These are phyloP conservation scores for Serrognathus titanus DNA, from an alignment of 2,888 invertebrate genomes.

Conservation along the genomic window DNA sequence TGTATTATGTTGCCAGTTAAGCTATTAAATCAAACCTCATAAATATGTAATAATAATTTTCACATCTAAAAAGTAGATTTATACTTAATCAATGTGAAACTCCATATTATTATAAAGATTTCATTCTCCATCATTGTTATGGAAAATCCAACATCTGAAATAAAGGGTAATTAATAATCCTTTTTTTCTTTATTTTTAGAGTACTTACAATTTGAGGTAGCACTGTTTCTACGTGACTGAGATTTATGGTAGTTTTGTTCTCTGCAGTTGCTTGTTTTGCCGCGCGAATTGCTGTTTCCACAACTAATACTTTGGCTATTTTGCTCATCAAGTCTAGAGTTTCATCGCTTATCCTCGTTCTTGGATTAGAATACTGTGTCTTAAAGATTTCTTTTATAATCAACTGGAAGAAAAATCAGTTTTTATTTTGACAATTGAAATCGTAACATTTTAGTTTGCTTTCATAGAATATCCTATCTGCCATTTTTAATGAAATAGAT, in stretches of 20 bases:
- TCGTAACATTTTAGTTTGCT: not conserved
- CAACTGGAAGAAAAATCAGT: conserved; percentile 44
- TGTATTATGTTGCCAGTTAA: too few relatives aligned
- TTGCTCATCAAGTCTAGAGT: conserved; percentile 54
- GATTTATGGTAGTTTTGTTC: conserved; percentile 49
- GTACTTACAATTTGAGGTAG: conserved; percentile 54
- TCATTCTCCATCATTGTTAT: conserved; percentile 30
- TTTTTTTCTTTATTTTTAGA: not conserved
- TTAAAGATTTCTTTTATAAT: conserved; percentile 55
- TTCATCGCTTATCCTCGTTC: conserved; percentile 56
- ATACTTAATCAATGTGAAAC: too few relatives aligned
- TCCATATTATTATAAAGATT: too few relatives aligned
- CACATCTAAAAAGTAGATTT: too few relatives aligned
- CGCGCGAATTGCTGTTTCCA: conserved; percentile 55
- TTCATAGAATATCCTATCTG: not conserved
- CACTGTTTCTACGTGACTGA: conserved; percentile 57
- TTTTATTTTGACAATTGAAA: not conserved
- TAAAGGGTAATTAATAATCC: conserved; percentile 3
- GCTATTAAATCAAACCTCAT: too few relatives aligned
- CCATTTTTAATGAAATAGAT: not conserved
- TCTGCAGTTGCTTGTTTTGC: conserved; percentile 53
- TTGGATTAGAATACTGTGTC: conserved; percentile 54
- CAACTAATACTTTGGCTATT: conserved; percentile 53
- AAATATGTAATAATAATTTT: too few relatives aligned
- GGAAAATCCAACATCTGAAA: conserved; percentile 57